Conservation (phyloP, 1,140 invertebrate species). For the Bilobella aurantiaca region DNA sequence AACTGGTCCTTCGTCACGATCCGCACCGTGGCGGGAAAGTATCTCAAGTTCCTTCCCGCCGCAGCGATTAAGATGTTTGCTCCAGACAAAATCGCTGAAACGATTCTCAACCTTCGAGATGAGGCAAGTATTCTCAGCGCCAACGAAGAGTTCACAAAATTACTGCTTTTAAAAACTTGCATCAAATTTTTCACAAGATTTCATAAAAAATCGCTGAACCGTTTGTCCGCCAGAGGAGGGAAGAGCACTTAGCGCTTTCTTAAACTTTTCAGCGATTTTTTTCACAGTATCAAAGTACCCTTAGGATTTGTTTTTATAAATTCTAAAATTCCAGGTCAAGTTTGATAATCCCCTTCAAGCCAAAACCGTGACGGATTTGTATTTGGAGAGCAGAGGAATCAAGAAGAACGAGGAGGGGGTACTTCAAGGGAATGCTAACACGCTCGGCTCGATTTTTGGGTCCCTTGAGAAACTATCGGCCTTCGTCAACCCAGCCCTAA, state of each 20-base stretch:
- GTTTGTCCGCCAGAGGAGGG: no score
- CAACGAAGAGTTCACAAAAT: background rate
- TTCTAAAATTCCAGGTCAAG: constrained; percentile 10
- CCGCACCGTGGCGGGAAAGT: background rate
- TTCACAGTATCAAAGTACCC: no score
- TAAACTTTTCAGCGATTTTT: no score
- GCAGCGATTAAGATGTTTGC: constrained; percentile 12
- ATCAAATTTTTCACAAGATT: no score
- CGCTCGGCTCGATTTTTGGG: constrained; percentile 7
- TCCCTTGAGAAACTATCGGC: constrained; percentile 22
- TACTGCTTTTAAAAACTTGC: no score
- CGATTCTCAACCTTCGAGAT: constrained; percentile 13
- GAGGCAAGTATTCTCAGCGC: constrained; percentile 3
- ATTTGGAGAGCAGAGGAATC: constrained; percentile 13
- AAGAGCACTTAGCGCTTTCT: no score
- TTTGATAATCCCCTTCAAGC: constrained; percentile 26
- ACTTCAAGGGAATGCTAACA: background rate
- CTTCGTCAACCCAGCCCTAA: constrained; percentile 18
- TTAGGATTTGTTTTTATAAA: background rate
- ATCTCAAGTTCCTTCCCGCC: constrained; percentile 15
- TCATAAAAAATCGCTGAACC: no score
- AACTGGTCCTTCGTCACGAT: constrained; percentile 14
- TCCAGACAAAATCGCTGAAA: constrained; percentile 2
- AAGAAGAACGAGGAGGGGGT: constrained; percentile 8
- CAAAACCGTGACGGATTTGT: constrained; percentile 20